These are phyloP conservation scores for Cantharis nigra DNA, from an alignment of 2,888 invertebrate genomes.

Conservation along the genomic window DNA sequence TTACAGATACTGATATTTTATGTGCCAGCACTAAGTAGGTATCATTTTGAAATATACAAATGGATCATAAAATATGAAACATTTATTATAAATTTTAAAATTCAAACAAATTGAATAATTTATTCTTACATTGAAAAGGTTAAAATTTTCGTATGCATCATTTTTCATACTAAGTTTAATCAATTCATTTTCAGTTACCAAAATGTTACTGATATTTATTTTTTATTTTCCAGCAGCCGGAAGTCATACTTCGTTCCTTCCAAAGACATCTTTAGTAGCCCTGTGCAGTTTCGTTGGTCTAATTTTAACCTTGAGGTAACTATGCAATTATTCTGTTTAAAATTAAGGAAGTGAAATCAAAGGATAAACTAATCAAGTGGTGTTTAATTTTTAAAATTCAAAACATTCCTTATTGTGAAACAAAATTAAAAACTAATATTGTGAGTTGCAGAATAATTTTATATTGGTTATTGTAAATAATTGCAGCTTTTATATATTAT, in stretches of 20 bases:
- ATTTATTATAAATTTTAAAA: not conserved
- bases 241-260: conserved; percentile 46
- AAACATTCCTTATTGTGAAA: conserved; percentile 25
- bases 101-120: not conserved
- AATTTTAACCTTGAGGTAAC: conserved; percentile 48
- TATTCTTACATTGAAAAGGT: not conserved
- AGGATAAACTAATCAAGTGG: conserved; percentile 39
- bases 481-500: not conserved
- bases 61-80: not conserved
- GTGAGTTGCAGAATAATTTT: not conserved
- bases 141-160: not conserved
- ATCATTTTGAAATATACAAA: not conserved
- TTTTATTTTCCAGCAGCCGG: conserved; percentile 46
- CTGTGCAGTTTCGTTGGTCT: conserved; percentile 44
- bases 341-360: conserved; percentile 42
- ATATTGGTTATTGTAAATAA: conserved; percentile 1
- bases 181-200: not conserved
- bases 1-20: not conserved
- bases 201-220: not conserved
- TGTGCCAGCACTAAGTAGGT: not conserved
- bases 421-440: conserved; percentile 14
- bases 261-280: conserved; percentile 44
- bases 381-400: conserved; percentile 33
- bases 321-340: conserved; percentile 34
- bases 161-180: not conserved